phyloP scores from a whole-genome alignment of 2,888 invertebrate genomes.

The Caenorhabditis sp. region DNA sequence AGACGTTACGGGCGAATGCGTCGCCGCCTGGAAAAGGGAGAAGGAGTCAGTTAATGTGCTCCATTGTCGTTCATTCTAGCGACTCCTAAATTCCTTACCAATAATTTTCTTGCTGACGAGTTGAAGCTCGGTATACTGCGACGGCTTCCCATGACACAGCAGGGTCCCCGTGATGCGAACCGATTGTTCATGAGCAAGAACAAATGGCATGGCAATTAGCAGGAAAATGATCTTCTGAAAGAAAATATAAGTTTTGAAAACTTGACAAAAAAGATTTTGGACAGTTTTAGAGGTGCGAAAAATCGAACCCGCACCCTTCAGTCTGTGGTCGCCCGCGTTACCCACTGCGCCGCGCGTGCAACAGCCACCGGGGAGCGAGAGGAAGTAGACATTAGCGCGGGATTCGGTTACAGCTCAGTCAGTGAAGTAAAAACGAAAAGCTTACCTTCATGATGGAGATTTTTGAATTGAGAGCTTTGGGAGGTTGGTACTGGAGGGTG shows the following conservation, averaged over 20 bases:
- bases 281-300: background rate
- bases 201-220: background rate
- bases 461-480: too few species aligned
- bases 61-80: background rate
- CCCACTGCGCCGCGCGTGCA: too few species aligned
- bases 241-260: too few species aligned
- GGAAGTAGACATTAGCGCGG: too few species aligned
- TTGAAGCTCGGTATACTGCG: constrained; percentile 30
- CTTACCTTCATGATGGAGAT: too few species aligned
- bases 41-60: too few species aligned
- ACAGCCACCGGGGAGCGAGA: too few species aligned
- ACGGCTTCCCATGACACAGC: constrained; percentile 18
- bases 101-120: constrained; percentile 22
- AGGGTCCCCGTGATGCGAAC: constrained; percentile 11
- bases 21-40: background rate
- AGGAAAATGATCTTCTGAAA: background rate
- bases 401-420: too few species aligned
- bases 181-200: constrained; percentile 3
- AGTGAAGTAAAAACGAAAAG: too few species aligned
- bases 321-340: too few species aligned
- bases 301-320: too few species aligned
- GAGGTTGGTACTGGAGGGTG: too few species aligned
- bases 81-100: background rate
- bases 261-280: background rate
- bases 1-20: constrained; percentile 20